Evolutionary conservation across 2,113 vertebrate species (phyloP), one percentile per base, ranked within the genome.

Genomic region (Agelaius tricolor): DNA sequence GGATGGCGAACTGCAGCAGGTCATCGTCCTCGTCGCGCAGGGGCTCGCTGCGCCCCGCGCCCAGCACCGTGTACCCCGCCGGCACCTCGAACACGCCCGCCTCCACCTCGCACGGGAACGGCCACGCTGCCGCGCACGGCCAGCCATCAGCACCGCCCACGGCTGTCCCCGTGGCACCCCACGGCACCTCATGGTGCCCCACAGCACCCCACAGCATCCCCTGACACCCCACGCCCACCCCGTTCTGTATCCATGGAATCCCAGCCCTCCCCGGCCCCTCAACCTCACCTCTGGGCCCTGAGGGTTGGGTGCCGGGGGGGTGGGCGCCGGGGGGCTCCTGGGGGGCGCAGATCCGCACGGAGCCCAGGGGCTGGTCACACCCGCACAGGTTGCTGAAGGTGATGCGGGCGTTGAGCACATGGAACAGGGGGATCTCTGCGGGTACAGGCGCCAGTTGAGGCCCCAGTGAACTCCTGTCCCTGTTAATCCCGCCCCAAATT

Each of bases 361-460:
- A 98, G 31, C 98, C 98, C 57, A 98, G 92, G 2, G 98, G 98
- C 74, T 99, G 99, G 46, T 99, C 99, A 10, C 99, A 99, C 90
- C 99, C 99, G 1, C 99, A 99, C 89, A 99, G 98, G 98, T 99
- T 99, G 92, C 99, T 98, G 96, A 99, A 99, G 94, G 99, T 99
- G 98, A 99, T 99, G 93, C 99, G 98, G 86, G 99, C 99, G 2
- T 99, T 99, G 49, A 99, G 98, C 95, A 99, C 99, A 49, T 99
- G 99, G 98, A 99, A 99, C 85, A 99, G 98, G 39, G 99, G 99
- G 85, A 99, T 99, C 97, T 99, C 99, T 99, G 98, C 0, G 16
- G 72, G 49, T 1, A 33, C 23, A 72, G 46, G 7, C 5, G 11
- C 31, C 69, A 85, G 1, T 4, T 15, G 8, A 61, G 15, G 46